Base-by-base conservation (phyloP, 2,113 vertebrate species). In the Alligator sinensis region DNA sequence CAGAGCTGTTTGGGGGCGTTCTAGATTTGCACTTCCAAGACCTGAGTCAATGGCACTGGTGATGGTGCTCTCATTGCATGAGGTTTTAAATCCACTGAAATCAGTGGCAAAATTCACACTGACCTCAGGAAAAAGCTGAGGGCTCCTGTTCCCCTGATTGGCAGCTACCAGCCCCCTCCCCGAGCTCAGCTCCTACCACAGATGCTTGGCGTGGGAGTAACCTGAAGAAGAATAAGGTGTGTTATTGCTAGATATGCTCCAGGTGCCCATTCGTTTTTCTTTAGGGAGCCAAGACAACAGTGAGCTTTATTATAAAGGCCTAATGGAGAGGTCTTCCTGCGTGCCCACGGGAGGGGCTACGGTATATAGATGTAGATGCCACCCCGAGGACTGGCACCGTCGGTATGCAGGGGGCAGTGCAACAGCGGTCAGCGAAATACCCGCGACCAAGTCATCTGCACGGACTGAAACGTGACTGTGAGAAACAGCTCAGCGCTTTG, bases 291-390 rank as follows among this genome's bases (percentile, higher is more conserved):
- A 54, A 15, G 66, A 85, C 60, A 30, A 63, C 34, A 86, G 78
- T 63, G 60, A 85, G 25, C 8, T 47, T 88, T 82, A 25, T 55
- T 1, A 1, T 55, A 87, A 89, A 82, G 81, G 17, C 70, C 90
- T 54, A 81, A 6, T 0, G 9, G 2, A 2, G 38, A 3, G 63
- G 24, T 77, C 68, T 54, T 83, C 17, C 15, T 27, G 54, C 27
- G 76, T 1, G 11, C 77, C 80, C 24, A 4, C 57, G 3, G 88
- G 22, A 3, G 3, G 34, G 54, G 1, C 15, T 4, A 12, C 11
- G 72, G 74, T 47, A 0, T 0, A 30, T 14, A 2, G 5, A n/a
- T 55, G 70, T 1, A 6, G 4, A 2, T 0, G 18, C 27, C 72
- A 18, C 13, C 24, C 11, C 77, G 0, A 4, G 3, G 34, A 63